Evolutionary conservation across 1,140 invertebrate genomes (phyloP), one percentile per base, ranked within the genome.

Genomic region (Drosophila albomicans): DNA sequence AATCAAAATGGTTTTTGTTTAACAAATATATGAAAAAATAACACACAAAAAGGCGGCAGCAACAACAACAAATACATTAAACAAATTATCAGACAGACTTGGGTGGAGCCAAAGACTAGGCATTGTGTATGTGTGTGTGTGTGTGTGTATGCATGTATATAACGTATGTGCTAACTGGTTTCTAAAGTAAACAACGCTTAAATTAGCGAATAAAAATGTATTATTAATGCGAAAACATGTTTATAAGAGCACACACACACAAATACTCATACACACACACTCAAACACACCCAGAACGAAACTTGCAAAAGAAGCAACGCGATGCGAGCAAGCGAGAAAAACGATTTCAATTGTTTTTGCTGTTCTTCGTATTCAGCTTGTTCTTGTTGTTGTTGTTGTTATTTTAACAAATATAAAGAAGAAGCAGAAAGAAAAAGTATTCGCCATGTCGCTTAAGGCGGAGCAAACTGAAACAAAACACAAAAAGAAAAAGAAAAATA

Each of bases 201-300:
- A 88, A 88, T 88, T 85, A 88, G 78, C 85, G 85, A 85, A 88
- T 89, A 88, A 88, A 88, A 88, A 90, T 88, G 78, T 89, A 89
- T 89, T 88, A 88, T 89, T 89, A 89, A 89, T 88, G 85, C 81
- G 78, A 85, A 89, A 88, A 88, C 81, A 88, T 88, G 85, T 88
- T 89, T 81, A 84, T 88, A 89, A 69, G 63, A 84, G 70, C 80
- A 52, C 61, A 54, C 48, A 56, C 48, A 79, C 43, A 30, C 25
- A n/a, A n/a, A n/a, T n/a, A n/a, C n/a, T n/a, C n/a, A 16, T 41
- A 75, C 70, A 43, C 11, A 48, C n/a, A 62, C 56, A 67, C 30
- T 38, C 13, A 25, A 16, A 51, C 15, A 48, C 41, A 73, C 25
- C 11, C 46, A 57, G 63, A 81, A 66, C 56, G 25, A 28, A 51